Evolutionary conservation across 2,113 vertebrate genomes (phyloP), one percentile per base, ranked within the genome.

Genomic region (Lophura nycthemera): DNA sequence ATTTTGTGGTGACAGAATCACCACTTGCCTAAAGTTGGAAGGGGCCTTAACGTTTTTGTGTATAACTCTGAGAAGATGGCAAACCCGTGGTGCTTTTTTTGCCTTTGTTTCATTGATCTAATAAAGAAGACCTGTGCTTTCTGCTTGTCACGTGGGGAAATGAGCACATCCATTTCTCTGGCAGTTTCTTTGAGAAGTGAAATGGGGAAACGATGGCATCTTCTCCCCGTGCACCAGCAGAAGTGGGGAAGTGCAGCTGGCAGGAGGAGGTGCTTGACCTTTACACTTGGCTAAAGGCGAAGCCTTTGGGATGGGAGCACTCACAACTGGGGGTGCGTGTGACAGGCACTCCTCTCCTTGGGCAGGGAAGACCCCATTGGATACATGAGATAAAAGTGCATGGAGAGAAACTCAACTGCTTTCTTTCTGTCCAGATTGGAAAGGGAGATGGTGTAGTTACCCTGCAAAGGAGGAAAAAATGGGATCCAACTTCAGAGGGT

Each of bases 111-210:
- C 36, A 48, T 30, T 43, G 50, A 18, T 8, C 40, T 69, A 25
- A 60, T 43, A 16, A 82, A 40, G 5, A 47, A 36, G 63, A 30
- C 13, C 21, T 3, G 2, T 5, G 21, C 3, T 61, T 43, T 59
- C 12, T 4, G 6, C 4, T 54, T 52, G 50, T 36, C 21, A 34
- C 4, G 0, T 38, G 43, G 75, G 43, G 70, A 76, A 81, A 84
- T 48, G 1, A 47, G 54, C 76, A 47, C 11, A 30, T 32, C 47
- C 57, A 80, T 71, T 52, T 50, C 76, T 86, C 30, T 43, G 73
- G 52, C 73, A 65, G 69, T 93, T 90, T 92, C 80, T 81, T 52
- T 52, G 73, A 71, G 94, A 95, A 96, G 94, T 92, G 89, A 96
- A 86, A 86, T 77, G 42, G 42, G 13, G 29, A 91, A 93, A 48